Evolutionary conservation across 2,888 invertebrate genomes (phyloP), one percentile per base, ranked within the genome.

Genomic region (Oscheius sp.): DNA sequence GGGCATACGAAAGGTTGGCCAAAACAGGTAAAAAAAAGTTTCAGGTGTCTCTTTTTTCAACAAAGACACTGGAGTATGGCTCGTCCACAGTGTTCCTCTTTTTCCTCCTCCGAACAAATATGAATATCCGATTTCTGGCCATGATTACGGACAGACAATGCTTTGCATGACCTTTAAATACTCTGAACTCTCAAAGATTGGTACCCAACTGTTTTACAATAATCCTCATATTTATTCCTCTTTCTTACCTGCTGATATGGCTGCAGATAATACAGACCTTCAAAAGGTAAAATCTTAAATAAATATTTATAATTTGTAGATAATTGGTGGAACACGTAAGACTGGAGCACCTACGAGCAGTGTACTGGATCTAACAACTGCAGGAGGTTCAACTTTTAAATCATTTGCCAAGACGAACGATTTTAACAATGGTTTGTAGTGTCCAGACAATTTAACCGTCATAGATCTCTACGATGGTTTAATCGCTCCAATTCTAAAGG

Each of bases 71-170:
- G 94, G 94, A 2, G 90, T 94, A 78, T 96, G 95, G 95, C 86
- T 96, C 67, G 90, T 95, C 45, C 95, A 96, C 88, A 95, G 94
- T 24, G 93, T 94, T 14, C 96, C 96, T 0, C 90, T 91, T 80
- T 96, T 91, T 87, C 94, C 95, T 0, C 72, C 73, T 47, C 71
- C 76, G 14, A 71, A 77, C 2, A 59, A 69, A 36, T 81, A 91
- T 83, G 86, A 0, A 47, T 95, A 93, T 87, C 94, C 95, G 0
- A 70, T 87, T 0, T 91, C 91, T 0, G 95, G 92, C 0, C 88
- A 89, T 74, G 88, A 88, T 28, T 93, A 91, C 85, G 95, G 94
- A 0, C 95, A 96, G 87, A 92, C 92, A 38, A 92, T 94, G 82
- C 88, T 95, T 2, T 96, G 95, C 86, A 90, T 95, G 65, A 92